phyloP scores from a whole-genome alignment of 1,140 invertebrate genomes.

The Drosophila ficusphila region DNA sequence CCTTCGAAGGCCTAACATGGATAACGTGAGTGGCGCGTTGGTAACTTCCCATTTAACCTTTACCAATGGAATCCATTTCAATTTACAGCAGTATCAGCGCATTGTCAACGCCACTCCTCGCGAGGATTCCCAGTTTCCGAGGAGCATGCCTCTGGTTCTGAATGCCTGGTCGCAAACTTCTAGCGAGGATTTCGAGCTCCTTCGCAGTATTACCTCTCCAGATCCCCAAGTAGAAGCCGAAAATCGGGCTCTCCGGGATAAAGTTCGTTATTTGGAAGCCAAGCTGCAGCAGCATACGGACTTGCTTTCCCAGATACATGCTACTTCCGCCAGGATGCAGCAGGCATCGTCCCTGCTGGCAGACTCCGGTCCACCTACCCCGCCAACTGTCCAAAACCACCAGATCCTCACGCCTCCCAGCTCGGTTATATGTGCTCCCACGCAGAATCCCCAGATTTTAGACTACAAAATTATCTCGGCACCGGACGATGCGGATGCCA shows the following conservation, averaged over 20 bases:
- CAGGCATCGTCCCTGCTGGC: slow-evolving; percentile 9
- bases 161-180: slow-evolving; percentile 77
- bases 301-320: slow-evolving; percentile 66
- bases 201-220: slow-evolving; percentile 9
- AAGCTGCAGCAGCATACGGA: slow-evolving; percentile 68
- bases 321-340: slow-evolving; percentile 63
- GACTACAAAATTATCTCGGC: slow-evolving; percentile 75
- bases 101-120: slow-evolving; percentile 28
- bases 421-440: slow-evolving; percentile 56
- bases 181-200: slow-evolving; percentile 57
- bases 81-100: slow-evolving; percentile 27
- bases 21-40: slow-evolving; percentile 58
- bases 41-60: too few relatives aligned
- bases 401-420: slow-evolving; percentile 66
- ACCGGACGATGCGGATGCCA: slow-evolving; percentile 57
- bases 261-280: slow-evolving; percentile 64
- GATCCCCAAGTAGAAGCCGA: slow-evolving; percentile 45
- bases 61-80: too few relatives aligned
- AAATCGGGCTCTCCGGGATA: slow-evolving; percentile 59
- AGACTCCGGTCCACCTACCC: slow-evolving; percentile 16
- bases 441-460: slow-evolving; percentile 42
- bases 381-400: slow-evolving; percentile 31
- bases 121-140: slow-evolving; percentile 10
- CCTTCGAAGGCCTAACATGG: slow-evolving; percentile 45
- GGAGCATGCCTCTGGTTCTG: slow-evolving; percentile 43